A percentile compares a stretch with the other conserved stretches of the same genome.
Conservation (phyloP, 2,113 vertebrate genomes). For the Scopus umbretta region DNA sequence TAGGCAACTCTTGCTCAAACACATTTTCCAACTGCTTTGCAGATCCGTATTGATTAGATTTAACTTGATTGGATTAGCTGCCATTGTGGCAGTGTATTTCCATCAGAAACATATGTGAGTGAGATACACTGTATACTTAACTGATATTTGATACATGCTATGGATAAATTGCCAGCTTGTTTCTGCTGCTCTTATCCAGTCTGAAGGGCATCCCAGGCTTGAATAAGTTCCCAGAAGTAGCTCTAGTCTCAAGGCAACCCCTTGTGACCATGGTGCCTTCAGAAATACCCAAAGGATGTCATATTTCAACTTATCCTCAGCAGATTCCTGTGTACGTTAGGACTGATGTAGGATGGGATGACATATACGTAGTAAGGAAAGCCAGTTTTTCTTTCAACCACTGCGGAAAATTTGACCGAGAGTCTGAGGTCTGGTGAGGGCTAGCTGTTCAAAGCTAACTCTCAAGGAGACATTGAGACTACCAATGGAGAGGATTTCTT, state of each 20-base stretch:
- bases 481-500: neutral
- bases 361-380: neutral
- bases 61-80: neutral
- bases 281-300: neutral
- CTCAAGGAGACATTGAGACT: neutral
- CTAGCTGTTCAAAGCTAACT: neutral
- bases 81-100: neutral
- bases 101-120: neutral
- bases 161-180: neutral
- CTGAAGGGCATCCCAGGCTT: neutral
- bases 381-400: neutral
- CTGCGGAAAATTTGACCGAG: neutral
- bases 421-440: neutral
- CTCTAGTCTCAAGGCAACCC: neutral
- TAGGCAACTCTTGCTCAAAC: neutral
- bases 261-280: neutral
- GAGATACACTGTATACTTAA: neutral
- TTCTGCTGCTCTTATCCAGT: neutral
- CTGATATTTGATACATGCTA: neutral
- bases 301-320: neutral
- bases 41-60: neutral
- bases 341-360: neutral
- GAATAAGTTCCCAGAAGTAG: neutral
- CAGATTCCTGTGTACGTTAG: neutral
- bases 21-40: neutral